These are phyloP conservation scores for Choristoneura fumiferana DNA, from an alignment of 1,140 invertebrate genomes.

Conservation along the genomic window DNA sequence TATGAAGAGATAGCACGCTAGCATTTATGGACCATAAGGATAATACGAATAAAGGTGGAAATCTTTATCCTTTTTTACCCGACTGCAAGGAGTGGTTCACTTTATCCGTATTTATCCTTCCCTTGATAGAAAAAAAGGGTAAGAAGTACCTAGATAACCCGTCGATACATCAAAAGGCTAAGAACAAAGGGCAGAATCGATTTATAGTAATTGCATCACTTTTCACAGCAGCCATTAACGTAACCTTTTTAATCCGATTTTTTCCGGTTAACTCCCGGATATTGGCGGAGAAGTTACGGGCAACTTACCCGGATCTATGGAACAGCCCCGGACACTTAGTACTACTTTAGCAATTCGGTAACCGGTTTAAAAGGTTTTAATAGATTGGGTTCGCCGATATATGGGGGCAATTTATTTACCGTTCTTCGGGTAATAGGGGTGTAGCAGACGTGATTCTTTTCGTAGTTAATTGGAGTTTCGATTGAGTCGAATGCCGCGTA, in stretches of 20 bases:
- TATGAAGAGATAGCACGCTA: no score
- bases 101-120: not conserved
- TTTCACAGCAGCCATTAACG: slow-evolving; percentile 14
- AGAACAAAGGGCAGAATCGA: slow-evolving; percentile 11
- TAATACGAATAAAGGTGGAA: no score
- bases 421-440: not conserved
- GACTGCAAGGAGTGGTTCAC: no score
- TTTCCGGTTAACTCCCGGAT: slow-evolving; percentile 19
- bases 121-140: slow-evolving; percentile 9
- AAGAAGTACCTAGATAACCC: slow-evolving; percentile 7
- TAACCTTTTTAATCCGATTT: slow-evolving; percentile 19
- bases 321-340: slow-evolving; percentile 10
- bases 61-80: no score
- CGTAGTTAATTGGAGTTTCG: slow-evolving; percentile 9
- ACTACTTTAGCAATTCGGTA: slow-evolving; percentile 10
- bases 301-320: slow-evolving; percentile 17
- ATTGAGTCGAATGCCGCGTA: slow-evolving; percentile 2
- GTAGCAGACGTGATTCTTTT: slow-evolving; percentile 7
- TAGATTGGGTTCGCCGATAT: slow-evolving; percentile 12
- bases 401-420: slow-evolving; percentile 15
- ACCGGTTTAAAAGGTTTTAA: slow-evolving; percentile 20
- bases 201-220: slow-evolving; percentile 20
- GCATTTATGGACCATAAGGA: no score
- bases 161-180: slow-evolving; percentile 8
- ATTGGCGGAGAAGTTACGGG: slow-evolving; percentile 15